Conservation (phyloP, 2,888 invertebrate genomes). For the Deroplatys truncata region DNA sequence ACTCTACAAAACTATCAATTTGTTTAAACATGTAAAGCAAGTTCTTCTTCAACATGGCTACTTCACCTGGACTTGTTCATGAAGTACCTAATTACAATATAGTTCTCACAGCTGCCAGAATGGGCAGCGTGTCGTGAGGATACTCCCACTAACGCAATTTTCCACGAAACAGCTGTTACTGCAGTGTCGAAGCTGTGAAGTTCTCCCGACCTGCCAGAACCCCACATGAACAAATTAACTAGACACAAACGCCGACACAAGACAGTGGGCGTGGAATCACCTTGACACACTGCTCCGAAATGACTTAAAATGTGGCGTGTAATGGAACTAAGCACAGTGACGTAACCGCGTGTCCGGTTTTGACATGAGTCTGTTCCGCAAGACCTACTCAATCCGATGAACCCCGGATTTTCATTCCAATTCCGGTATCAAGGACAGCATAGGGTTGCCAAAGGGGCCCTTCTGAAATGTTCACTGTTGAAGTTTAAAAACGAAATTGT, state of each 20-base stretch:
- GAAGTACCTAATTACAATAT: too few relatives aligned
- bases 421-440: not conserved
- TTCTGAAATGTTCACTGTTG: not conserved
- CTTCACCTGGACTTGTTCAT: too few relatives aligned
- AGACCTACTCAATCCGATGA: not conserved
- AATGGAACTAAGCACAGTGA: not conserved
- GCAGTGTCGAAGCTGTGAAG: too few relatives aligned
- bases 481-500: not conserved
- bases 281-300: slow-evolving; percentile 1
- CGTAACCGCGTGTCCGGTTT: not conserved
- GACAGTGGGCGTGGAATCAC: not conserved
- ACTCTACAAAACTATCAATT: too few relatives aligned
- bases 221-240: not conserved
- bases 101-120: too few relatives aligned
- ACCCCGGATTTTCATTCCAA: not conserved
- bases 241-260: not conserved
- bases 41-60: too few relatives aligned
- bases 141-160: too few relatives aligned
- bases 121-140: too few relatives aligned
- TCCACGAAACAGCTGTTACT: too few relatives aligned
- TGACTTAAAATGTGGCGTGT: not conserved
- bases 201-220: not conserved
- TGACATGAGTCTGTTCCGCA: not conserved
- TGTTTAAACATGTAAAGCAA: too few relatives aligned
- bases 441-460: not conserved